Evolutionary conservation across 2,797 vertebrate genomes (phyloP).

Genomic region (Coluber constrictor): DNA sequence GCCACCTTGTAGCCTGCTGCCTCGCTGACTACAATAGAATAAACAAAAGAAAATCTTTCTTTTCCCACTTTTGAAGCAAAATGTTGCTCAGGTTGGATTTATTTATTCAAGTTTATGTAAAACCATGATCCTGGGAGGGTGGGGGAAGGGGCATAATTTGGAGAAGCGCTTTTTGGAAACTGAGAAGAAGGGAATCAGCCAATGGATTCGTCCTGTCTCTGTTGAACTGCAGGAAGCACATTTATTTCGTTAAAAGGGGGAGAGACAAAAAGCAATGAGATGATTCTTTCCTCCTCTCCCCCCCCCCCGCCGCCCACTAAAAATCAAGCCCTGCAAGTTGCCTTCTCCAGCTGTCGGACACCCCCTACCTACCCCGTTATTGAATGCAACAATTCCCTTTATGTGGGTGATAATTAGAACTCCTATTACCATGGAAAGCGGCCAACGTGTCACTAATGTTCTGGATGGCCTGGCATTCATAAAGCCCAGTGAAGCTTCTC

Average conservation of each 20-base stretch:
- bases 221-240: constrained; percentile 43
- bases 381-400: constrained; percentile 65
- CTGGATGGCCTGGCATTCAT: constrained; percentile 67
- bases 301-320: not conserved
- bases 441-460: constrained; percentile 64
- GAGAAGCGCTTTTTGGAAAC: constrained; percentile 28
- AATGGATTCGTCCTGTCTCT: constrained; percentile 22
- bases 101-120: constrained; percentile 38
- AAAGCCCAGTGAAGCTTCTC: constrained; percentile 67
- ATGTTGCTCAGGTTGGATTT: constrained; percentile 12
- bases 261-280: not conserved
- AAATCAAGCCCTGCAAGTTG: constrained; percentile 55
- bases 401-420: constrained; percentile 51
- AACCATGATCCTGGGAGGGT: not conserved
- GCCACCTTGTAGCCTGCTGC: not conserved
- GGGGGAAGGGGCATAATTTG: not conserved
- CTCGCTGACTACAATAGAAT: not conserved
- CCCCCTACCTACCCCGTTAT: constrained; percentile 47
- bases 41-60: not conserved
- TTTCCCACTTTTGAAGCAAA: constrained; percentile 31
- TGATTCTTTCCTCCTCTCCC: constrained; percentile 11
- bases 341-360: constrained; percentile 60
- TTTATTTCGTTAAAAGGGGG: not conserved
- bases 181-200: constrained; percentile 21
- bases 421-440: constrained; percentile 60